phyloP scores from a whole-genome alignment of 2,113 vertebrate species.

The Gasterosteus aculeatus region DNA sequence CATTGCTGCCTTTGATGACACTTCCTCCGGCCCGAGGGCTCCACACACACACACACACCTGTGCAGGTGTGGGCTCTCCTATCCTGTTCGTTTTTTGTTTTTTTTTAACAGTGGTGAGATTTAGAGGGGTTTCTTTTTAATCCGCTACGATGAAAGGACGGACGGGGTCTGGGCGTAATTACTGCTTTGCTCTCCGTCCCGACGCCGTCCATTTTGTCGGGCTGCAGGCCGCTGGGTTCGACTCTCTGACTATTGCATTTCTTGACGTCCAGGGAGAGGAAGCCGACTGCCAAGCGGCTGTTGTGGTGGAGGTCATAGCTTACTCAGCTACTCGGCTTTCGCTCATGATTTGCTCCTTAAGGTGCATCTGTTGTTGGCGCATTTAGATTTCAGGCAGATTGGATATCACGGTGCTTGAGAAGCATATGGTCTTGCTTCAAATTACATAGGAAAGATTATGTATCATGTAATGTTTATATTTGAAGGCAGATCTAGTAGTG shows the following conservation, averaged over 20 bases:
- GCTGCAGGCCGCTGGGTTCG: conserved; percentile 32
- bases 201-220: conserved; percentile 34
- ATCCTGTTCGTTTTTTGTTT: too few species aligned
- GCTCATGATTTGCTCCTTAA: conserved; percentile 7
- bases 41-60: conserved; percentile 69
- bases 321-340: conserved; percentile 38
- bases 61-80: too few species aligned
- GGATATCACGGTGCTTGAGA: neutral
- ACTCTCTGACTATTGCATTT: conserved; percentile 32
- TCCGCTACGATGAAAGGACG: conserved; percentile 74
- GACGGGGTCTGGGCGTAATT: conserved; percentile 65
- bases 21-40: conserved; percentile 71
- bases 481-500: neutral
- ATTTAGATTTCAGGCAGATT: conserved; percentile 6
- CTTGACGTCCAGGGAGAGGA: conserved; percentile 10
- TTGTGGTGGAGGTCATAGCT: conserved; percentile 44
- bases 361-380: conserved; percentile 7
- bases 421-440: neutral
- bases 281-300: conserved; percentile 29
- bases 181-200: conserved; percentile 32
- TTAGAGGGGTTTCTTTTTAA: conserved; percentile 66
- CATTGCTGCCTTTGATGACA: conserved; percentile 75
- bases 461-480: neutral
- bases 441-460: neutral
- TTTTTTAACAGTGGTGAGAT: neutral